Evolutionary conservation across 2,888 invertebrate genomes (phyloP), one percentile per base, ranked within the genome.

Genomic region (Tineola bisselliella): DNA sequence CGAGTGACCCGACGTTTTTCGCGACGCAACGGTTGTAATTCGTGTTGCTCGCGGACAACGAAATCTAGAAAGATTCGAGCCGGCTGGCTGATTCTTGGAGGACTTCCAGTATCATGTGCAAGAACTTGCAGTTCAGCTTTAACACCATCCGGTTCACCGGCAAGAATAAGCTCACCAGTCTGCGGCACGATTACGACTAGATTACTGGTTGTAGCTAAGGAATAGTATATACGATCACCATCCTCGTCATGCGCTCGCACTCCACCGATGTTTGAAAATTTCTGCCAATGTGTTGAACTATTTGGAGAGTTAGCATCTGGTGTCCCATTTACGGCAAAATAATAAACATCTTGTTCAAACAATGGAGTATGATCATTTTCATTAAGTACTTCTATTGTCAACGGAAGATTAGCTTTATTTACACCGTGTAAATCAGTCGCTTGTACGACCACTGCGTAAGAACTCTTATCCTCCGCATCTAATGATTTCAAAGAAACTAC

Each of bases 291-390:
- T 12, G 89, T 89, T 8, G 82, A 84, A 8, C 90, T 89, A 71
- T 93, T 92, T 33, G 86, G 87, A 63, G 88, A 80, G 64, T 86
- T 83, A 69, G 88, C 90, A 19, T 88, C 84, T 62, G 83, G 81
- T 2, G 90, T 90, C 43, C 92, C 92, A 61, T 91, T 91, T 31
- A 93, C 87, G 68, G 92, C 88, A 73, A 96, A 96, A 67, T 91
- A 90, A 75, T 96, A 96, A 58, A 93, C 88, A 62, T 90, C 89
- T 66, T 92, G 90, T 44, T 91, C 91, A 76, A 97, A 97, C 43
- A 93, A 88, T 0, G 97, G 98, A 64, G 93, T 91, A 76, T 98
- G 97, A 78, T 98, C 98, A 76, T 98, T 98, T 75, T 94, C 94
- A 74, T 98, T 96, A 19, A 91, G 84, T 25, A 98, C 90, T 17